phyloP scores from a whole-genome alignment of 2,113 vertebrate genomes.

The Macquaria australasica region DNA sequence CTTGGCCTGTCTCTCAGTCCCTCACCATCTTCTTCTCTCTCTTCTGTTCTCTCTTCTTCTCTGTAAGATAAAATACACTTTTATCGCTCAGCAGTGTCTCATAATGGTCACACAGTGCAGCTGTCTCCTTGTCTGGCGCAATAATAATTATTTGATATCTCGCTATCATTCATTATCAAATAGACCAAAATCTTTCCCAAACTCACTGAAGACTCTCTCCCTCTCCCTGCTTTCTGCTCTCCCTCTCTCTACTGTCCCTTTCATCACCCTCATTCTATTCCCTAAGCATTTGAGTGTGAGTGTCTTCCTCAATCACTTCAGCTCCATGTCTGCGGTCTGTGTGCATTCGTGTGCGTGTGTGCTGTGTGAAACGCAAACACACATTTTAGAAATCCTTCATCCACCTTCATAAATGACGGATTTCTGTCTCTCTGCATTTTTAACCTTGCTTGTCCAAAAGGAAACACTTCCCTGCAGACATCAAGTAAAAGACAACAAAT shows the following conservation, averaged over 20 bases:
- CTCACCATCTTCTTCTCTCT: constrained; percentile 30
- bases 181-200: constrained; percentile 53
- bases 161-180: constrained; percentile 66
- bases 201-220: constrained; percentile 20
- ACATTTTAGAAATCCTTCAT: not conserved
- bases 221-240: constrained; percentile 14
- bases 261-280: constrained; percentile 56
- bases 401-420: not conserved
- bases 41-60: constrained; percentile 11
- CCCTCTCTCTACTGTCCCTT: constrained; percentile 35
- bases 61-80: constrained; percentile 64
- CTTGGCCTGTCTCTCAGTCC: constrained; percentile 18
- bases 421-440: not conserved
- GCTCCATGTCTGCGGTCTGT: not conserved
- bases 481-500: not conserved
- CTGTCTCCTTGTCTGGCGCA: constrained; percentile 55
- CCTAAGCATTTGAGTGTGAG: constrained; percentile 34
- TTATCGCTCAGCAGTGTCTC: constrained; percentile 49
- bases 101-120: constrained; percentile 62
- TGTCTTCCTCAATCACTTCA: constrained; percentile 28
- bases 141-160: constrained; percentile 60
- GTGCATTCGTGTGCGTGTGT: not conserved
- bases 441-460: not conserved
- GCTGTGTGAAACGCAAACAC: not conserved
- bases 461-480: not conserved